phyloP scores from a whole-genome alignment of 2,888 invertebrate genomes.

The Oxycera nigricornis region DNA sequence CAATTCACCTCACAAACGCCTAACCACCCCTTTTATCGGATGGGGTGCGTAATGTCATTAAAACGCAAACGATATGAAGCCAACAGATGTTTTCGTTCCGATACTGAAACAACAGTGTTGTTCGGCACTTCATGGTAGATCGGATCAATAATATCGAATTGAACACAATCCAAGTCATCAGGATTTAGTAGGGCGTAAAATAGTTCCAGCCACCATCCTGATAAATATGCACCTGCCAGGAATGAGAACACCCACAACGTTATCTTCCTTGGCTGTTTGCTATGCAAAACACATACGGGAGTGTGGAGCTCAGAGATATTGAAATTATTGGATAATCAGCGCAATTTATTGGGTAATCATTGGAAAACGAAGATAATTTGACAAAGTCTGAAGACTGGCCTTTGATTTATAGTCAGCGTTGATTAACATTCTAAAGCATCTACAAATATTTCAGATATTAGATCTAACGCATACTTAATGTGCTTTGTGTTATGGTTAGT shows the following conservation, averaged over 20 bases:
- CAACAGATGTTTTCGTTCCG: neutral
- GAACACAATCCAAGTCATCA: constrained; percentile 10
- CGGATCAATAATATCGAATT: neutral
- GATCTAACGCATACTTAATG: too few species aligned
- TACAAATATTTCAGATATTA: too few species aligned
- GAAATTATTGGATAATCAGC: neutral
- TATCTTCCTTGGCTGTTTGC: neutral
- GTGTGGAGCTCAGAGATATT: neutral
- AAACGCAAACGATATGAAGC: neutral
- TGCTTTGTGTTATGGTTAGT: too few species aligned
- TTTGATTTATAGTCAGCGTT: too few species aligned
- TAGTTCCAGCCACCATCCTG: neutral
- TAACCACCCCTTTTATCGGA: neutral
- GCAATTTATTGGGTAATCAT: too few species aligned
- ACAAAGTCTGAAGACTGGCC: too few species aligned
- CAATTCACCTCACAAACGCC: too few species aligned
- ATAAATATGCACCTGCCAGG: neutral
- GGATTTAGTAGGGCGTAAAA: constrained; percentile 15
- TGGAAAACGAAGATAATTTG: too few species aligned
- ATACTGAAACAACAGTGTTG: neutral
- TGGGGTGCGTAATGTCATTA: neutral
- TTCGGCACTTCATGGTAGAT: neutral
- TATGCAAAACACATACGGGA: neutral
- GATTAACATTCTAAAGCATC: too few species aligned
- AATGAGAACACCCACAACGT: neutral